These are phyloP conservation scores for Serinus canaria DNA, from an alignment of 2,113 vertebrate species.

Conservation along the genomic window DNA sequence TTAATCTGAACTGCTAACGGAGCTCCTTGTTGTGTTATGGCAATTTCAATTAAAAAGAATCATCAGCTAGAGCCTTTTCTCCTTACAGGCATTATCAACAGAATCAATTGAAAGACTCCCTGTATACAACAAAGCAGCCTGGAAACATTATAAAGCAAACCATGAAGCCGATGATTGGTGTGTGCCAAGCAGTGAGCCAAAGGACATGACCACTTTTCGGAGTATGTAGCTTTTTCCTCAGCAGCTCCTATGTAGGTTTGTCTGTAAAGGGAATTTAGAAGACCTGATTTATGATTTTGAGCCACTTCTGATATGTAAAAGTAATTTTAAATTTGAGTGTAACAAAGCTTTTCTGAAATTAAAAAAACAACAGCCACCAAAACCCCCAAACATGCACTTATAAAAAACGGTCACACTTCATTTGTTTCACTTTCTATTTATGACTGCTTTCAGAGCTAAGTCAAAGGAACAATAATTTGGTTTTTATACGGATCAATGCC, in stretches of 20 bases:
- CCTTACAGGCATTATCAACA: conserved; percentile 88
- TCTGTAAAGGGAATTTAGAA: not conserved
- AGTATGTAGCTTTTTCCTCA: conserved; percentile 74
- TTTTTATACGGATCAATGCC: conserved; percentile 16
- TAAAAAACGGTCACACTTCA: not conserved
- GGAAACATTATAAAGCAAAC: conserved; percentile 94
- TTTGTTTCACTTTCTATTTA: conserved; percentile 1
- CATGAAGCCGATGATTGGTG: conserved; percentile 97
- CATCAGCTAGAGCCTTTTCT: not conserved
- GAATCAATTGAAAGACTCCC: conserved; percentile 95
- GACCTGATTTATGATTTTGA: not conserved
- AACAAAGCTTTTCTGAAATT: conserved; percentile 1
- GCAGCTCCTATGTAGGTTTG: not conserved
- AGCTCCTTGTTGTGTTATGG: not conserved
- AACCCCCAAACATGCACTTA: not conserved
- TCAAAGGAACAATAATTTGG: not conserved
- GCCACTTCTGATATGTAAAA: not conserved
- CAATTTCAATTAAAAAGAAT: not conserved
- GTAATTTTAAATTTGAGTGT: conserved; percentile 9
- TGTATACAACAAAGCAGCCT: conserved; percentile 94
- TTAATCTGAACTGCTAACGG: not conserved
- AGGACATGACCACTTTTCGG: conserved; percentile 94
- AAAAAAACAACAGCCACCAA: not conserved
- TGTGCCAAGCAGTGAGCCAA: conserved; percentile 93
- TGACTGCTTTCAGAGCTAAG: not conserved